phyloP scores from a whole-genome alignment of 2,797 vertebrate genomes.

The Lithobates pipiens region DNA sequence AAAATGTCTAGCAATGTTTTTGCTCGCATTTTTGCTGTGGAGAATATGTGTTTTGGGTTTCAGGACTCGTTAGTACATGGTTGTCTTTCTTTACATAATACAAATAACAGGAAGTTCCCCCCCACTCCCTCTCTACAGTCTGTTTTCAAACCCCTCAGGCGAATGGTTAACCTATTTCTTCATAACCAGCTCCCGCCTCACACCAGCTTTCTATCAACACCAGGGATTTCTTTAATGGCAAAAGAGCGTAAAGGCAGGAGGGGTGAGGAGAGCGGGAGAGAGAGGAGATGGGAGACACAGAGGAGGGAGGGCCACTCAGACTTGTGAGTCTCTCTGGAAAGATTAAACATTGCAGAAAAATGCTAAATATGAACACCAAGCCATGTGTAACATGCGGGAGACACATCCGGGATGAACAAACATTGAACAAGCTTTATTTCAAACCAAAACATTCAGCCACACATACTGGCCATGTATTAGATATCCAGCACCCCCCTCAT shows the following conservation, averaged over 20 bases:
- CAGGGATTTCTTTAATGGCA: constrained; percentile 49
- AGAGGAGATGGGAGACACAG: neutral
- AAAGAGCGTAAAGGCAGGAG: constrained; percentile 14
- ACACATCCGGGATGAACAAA: constrained; percentile 57
- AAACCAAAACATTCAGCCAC: no score
- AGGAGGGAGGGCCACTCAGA: neutral
- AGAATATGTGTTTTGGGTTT: no score
- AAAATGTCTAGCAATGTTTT: no score
- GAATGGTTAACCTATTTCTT: constrained; percentile 55
- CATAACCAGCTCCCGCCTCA: constrained; percentile 29
- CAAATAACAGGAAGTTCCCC: constrained; percentile 32
- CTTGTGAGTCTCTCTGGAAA: constrained; percentile 22
- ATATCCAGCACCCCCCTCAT: no score
- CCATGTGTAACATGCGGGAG: constrained; percentile 39
- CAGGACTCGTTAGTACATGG: no score
- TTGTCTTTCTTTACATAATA: constrained; percentile 24
- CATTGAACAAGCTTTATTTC: neutral
- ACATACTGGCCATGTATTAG: no score
- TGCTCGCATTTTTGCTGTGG: no score
- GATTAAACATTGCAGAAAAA: constrained; percentile 24
- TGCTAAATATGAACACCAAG: constrained; percentile 39
- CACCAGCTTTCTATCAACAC: constrained; percentile 43
- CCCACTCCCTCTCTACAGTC: constrained; percentile 38
- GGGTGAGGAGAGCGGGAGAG: constrained; percentile 5
- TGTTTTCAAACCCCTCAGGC: constrained; percentile 46